Evolutionary conservation across 2,113 vertebrate genomes (phyloP).

Genomic region (Dinomys branickii): DNA sequence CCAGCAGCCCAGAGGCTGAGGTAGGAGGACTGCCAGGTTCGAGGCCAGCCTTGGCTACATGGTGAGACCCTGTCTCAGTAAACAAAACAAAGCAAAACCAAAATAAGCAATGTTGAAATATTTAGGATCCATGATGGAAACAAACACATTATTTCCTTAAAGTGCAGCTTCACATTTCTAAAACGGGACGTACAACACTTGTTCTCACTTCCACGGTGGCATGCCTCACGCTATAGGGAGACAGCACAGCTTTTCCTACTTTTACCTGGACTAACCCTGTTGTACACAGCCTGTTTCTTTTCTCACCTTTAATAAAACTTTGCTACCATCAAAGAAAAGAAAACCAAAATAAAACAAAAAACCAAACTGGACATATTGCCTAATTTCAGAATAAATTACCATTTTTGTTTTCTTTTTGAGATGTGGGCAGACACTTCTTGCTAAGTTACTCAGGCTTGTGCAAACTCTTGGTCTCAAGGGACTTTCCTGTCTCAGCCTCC

Average conservation of each 20-base stretch:
- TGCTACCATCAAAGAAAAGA: neutral
- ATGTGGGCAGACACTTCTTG: neutral
- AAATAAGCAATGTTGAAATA: neutral
- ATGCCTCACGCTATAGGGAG: neutral
- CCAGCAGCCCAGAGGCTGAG: neutral
- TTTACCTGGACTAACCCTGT: neutral
- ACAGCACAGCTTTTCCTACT: neutral
- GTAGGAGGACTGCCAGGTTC: neutral
- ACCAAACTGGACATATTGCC: neutral
- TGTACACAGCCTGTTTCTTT: neutral
- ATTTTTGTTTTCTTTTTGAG: neutral
- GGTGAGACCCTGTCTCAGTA: neutral
- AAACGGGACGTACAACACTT: neutral
- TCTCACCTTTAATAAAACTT: neutral
- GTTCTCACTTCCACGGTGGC: neutral
- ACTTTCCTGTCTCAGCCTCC: neutral
- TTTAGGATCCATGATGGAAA: neutral
- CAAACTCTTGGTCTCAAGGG: neutral
- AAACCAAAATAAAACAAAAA: neutral
- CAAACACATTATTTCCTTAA: slow-evolving; percentile 1
- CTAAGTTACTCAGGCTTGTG: neutral
- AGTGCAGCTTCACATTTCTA: slow-evolving; percentile 21
- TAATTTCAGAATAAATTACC: neutral
- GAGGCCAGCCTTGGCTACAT: neutral
- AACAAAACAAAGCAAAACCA: neutral